phyloP scores from a whole-genome alignment of 2,797 vertebrate species.

The Ibycter americanus region DNA sequence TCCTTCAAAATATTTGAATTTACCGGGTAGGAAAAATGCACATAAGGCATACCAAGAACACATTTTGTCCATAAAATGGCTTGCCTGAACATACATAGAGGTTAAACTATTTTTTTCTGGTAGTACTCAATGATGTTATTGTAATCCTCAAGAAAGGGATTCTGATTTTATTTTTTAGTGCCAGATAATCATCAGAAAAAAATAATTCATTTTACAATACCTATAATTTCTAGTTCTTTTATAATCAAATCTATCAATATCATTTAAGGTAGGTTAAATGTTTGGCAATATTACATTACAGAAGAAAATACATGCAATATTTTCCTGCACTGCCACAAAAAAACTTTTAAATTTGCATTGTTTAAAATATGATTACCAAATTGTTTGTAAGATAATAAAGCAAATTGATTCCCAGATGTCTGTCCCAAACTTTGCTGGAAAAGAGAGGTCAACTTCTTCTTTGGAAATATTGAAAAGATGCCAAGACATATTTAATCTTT shows the following conservation, averaged over 20 bases:
- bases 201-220: neutral
- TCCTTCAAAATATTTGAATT: neutral
- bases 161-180: neutral
- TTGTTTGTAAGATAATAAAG: neutral
- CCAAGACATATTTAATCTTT: neutral
- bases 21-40: neutral
- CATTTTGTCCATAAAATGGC: neutral
- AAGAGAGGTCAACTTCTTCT: neutral
- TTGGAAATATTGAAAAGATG: neutral
- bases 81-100: neutral
- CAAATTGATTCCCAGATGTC: neutral
- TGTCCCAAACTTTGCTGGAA: neutral
- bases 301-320: neutral
- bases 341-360: neutral
- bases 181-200: neutral
- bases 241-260: neutral
- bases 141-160: neutral
- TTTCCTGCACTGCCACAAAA: neutral
- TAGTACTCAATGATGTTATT: neutral
- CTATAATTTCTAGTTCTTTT: neutral
- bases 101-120: neutral
- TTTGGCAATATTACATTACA: neutral
- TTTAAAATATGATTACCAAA: neutral
- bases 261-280: neutral
- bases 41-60: neutral